Base-by-base conservation (phyloP, 2,888 invertebrate species). In the Xestia xanthographa region DNA sequence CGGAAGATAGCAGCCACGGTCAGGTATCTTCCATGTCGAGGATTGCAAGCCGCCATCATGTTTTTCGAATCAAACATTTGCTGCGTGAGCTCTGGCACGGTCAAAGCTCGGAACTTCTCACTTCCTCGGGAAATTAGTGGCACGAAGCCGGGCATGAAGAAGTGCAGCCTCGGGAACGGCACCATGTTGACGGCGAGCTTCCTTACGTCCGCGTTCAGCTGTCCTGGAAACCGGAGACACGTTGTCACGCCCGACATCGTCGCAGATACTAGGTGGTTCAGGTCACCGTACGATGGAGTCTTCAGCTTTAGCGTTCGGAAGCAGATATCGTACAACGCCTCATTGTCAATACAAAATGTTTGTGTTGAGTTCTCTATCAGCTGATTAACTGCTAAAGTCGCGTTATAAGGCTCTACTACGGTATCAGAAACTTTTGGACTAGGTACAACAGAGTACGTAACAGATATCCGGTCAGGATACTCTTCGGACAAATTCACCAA, bases 31-130 rank as follows among this genome's bases (percentile, higher is more conserved):
- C 99, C 99, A 91, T 98, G 98, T 29, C 99, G 97, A 0, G 99
- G 99, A 92, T 99, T 98, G 91, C 99, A 99, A 12, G 99, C 99
- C 8, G 98, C 98, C 99, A 99, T 99, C 99, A 99, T 99, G 94
- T 99, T 99, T 94, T 99, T 99, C 11, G 99, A 98, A 91, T 99
- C 99, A 91, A 99, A 99, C 98, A 98, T 98, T 93, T 98, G 98
- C 87, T 98, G 97, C 0, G 99, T 99, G 48, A 99, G 96, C 93
- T 99, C 99, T 0, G 99, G 98, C 0, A 99, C 99, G 0, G 98
- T 98, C 11, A 98, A 93, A 38, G 99, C 98, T 83, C 98, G 97
- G 95, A 98, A 99, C 89, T 98, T 98, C 91, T 98, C 98, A 73
- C 97, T 98, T 14, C 98, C 98, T 66, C 98, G 97, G 0, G 98